Conservation (phyloP, 2,113 vertebrate genomes). For the Apteryx mantelli region DNA sequence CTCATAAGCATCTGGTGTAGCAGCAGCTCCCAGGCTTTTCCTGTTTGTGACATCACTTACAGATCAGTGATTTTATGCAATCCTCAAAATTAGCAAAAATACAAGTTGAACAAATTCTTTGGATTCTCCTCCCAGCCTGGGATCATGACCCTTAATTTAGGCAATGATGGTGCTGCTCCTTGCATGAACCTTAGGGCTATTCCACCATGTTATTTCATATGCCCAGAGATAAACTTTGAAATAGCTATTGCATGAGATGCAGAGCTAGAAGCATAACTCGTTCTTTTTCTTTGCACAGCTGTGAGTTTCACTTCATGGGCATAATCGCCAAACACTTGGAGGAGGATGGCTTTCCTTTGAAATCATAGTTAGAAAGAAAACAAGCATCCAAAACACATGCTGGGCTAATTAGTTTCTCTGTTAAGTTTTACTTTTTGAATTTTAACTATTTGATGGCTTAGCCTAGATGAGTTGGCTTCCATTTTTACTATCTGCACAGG, state of each 20-base stretch:
- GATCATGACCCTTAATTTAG: not conserved
- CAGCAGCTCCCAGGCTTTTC: conserved; percentile 14
- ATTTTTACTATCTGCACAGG: not conserved
- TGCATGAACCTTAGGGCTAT: not conserved
- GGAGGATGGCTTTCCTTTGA: not conserved
- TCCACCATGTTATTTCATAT: not conserved
- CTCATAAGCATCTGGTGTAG: conserved; percentile 26
- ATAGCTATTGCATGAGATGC: not conserved
- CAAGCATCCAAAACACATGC: not conserved
- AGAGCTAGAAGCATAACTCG: not conserved
- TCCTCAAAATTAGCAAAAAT: not conserved
- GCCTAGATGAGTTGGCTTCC: not conserved
- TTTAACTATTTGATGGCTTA: conserved; percentile 28
- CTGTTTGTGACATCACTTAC: not conserved
- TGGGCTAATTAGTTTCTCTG: not conserved
- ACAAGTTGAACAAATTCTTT: not conserved
- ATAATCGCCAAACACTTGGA: not conserved
- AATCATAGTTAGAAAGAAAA: conserved; percentile 13
- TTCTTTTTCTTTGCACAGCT: not conserved
- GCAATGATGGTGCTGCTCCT: not conserved
- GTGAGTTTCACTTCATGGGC: not conserved
- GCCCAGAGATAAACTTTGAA: not conserved
- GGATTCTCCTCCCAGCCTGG: not conserved
- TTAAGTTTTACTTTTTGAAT: not conserved
- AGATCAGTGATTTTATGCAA: not conserved